Base-by-base conservation (phyloP, 2,797 vertebrate genomes). In the Rhyacichthys aspro region DNA sequence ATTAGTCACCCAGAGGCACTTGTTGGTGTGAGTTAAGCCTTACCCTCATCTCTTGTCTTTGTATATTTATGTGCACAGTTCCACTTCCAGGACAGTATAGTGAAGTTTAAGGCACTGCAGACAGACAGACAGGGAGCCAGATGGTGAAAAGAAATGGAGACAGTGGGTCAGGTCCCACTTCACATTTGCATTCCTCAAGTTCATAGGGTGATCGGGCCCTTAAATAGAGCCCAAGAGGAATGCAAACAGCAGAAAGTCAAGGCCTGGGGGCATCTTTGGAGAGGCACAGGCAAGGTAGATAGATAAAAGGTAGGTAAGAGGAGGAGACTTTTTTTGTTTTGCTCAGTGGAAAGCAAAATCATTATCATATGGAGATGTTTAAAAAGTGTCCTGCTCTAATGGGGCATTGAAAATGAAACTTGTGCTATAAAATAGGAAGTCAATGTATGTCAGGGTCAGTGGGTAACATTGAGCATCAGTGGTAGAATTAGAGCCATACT, bases 101-200 rank as follows among this genome's bases (percentile, higher is more conserved):
- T n/a, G 19, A 59, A 64, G 67, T 37, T 73, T 50, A 58, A 52
- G 16, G 32, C 11, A 19, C 11, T 3, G 7, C 39, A 65, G 17
- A 43, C 10, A 52, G 54, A 52, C 2, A 23, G 19, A 23, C 6
- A 23, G 28, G 50, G 4, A 59, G 38, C 54, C 18, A 64, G 47
- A 50, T 15, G 18, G 42, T 23, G 38, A 9, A n/a, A n/a, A 8
- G 17, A 48, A 14, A 19, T 3, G 23, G 41, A 63, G 63, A 71
- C 43, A 55, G 62, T 43, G 67, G 70, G 72, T 77, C 1, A 12
- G 82, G 55, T 67, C 62, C 56, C 28, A 9, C 58, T 88, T 77
- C 84, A 89, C 85, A 88, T 87, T 86, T 85, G 84, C 86, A 85
- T 89, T 88, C 88, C 86, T 85, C 17, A 67, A 72, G 50, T 63